Conservation (phyloP, 2,888 invertebrate genomes). For the Ophraella communa region DNA sequence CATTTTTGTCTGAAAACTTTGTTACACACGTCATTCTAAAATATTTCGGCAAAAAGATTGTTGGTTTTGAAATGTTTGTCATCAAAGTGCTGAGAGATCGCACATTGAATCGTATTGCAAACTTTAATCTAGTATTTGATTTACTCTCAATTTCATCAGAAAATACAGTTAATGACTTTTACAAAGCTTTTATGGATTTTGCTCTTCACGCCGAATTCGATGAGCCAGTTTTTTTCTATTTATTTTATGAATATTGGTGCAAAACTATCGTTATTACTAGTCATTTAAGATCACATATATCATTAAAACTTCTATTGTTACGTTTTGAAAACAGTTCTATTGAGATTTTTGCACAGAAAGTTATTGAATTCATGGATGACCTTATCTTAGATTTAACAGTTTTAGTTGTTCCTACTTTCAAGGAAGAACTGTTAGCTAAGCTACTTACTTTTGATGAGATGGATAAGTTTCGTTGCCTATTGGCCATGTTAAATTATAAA, state of each 20-base stretch:
- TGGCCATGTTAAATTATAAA: neutral
- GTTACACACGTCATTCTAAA: neutral
- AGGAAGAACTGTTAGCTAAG: neutral
- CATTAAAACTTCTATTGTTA: neutral
- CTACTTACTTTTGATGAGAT: neutral
- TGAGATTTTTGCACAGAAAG: neutral
- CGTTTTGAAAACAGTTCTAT: neutral
- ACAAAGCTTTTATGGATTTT: neutral
- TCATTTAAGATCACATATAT: neutral
- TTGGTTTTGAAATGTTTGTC: neutral
- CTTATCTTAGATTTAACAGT: neutral
- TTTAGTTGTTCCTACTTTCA: neutral
- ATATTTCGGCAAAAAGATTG: neutral
- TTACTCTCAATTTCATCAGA: neutral
- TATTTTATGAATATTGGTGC: neutral
- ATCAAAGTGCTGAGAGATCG: neutral
- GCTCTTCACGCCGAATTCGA: neutral
- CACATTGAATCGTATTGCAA: neutral
- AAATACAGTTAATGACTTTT: neutral
- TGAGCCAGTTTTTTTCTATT: neutral
- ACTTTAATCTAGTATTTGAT: neutral
- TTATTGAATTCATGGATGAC: neutral
- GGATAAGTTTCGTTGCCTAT: neutral
- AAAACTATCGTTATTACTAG: neutral
- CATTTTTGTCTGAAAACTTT: neutral